phyloP scores from a whole-genome alignment of 2,113 vertebrate species.

The Indicator maculatus region DNA sequence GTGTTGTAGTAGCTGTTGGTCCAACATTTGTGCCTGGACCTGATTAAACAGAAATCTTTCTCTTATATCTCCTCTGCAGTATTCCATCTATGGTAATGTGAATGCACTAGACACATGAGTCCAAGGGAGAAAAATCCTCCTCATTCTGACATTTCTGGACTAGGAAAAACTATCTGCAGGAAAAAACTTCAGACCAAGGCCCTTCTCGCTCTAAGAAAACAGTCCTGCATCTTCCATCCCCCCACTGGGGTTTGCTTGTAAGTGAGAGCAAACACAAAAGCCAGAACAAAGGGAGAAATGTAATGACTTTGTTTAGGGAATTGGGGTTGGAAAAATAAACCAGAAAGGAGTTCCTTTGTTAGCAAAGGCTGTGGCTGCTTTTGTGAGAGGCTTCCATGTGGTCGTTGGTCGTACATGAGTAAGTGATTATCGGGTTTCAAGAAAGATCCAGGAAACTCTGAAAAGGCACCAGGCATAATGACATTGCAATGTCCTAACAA shows the following conservation, averaged over 20 bases:
- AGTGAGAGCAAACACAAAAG: constrained; percentile 17
- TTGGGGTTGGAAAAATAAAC: constrained; percentile 4
- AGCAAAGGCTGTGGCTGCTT: neutral
- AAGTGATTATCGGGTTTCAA: constrained; percentile 58
- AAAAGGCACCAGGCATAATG: constrained; percentile 39
- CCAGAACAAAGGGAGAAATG: neutral
- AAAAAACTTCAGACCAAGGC: neutral
- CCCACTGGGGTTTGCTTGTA: neutral
- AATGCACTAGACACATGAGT: neutral
- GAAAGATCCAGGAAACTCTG: constrained; percentile 40
- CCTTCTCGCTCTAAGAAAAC: neutral
- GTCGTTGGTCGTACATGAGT: neutral
- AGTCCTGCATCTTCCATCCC: neutral
- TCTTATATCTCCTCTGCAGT: neutral
- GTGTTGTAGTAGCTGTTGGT: neutral
- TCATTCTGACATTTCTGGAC: neutral
- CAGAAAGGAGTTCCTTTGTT: constrained; percentile 8
- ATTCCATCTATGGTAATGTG: constrained; percentile 51
- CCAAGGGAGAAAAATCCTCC: constrained; percentile 13
- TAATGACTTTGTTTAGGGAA: neutral
- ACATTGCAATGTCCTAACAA: constrained; percentile 39
- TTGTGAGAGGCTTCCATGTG: constrained; percentile 14
- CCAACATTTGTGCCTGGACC: constrained; percentile 37
- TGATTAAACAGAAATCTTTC: constrained; percentile 45
- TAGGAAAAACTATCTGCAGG: neutral